Percentiles rank a stretch among this genome's conserved stretches.
These are phyloP conservation scores for Dolichomitus sp. DNA, from an alignment of 2,888 invertebrate genomes.

Conservation along the genomic window DNA sequence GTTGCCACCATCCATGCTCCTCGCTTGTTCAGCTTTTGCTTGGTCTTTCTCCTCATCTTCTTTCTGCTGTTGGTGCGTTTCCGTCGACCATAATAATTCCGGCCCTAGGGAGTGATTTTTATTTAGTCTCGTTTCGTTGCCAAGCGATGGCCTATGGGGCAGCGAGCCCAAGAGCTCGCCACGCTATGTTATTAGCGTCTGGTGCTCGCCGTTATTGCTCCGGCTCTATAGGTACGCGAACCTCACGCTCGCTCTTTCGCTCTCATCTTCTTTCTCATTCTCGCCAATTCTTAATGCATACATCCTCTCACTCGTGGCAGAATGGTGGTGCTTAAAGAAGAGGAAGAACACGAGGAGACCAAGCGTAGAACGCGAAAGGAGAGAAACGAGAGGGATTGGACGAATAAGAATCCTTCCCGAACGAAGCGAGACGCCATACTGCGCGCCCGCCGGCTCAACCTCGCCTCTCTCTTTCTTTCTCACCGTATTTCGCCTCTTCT, in stretches of 20 bases:
- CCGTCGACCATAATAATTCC: conserved; percentile 86
- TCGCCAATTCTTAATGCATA: conserved; percentile 61
- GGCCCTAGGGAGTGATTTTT: conserved; percentile 79
- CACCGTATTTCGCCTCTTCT: conserved; percentile 13
- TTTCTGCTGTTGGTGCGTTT: conserved; percentile 72
- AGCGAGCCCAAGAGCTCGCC: conserved; percentile 76
- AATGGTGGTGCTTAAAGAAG: conserved; percentile 56
- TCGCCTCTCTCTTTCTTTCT: conserved; percentile 13
- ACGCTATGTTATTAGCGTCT: conserved; percentile 86
- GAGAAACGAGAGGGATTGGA: conserved; percentile 79
- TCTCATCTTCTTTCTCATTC: conserved; percentile 60
- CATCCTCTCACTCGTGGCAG: conserved; percentile 68
- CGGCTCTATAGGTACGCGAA: conserved; percentile 77
- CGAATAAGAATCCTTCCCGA: conserved; percentile 78
- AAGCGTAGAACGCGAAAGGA: conserved; percentile 66
- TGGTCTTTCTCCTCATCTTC: conserved; percentile 56
- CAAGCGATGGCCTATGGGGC: conserved; percentile 85
- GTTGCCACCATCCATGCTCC: conserved; percentile 18
- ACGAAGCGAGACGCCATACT: conserved; percentile 77
- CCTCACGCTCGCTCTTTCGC: conserved; percentile 67
- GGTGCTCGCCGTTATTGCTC: conserved; percentile 86
- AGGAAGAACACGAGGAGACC: conserved; percentile 55
- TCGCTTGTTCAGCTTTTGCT: conserved; percentile 33
- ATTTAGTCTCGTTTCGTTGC: conserved; percentile 85
- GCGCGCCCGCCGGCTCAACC: conserved; percentile 40